phyloP scores from a whole-genome alignment of 1,140 invertebrate genomes.

The Solenopsis fugax region DNA sequence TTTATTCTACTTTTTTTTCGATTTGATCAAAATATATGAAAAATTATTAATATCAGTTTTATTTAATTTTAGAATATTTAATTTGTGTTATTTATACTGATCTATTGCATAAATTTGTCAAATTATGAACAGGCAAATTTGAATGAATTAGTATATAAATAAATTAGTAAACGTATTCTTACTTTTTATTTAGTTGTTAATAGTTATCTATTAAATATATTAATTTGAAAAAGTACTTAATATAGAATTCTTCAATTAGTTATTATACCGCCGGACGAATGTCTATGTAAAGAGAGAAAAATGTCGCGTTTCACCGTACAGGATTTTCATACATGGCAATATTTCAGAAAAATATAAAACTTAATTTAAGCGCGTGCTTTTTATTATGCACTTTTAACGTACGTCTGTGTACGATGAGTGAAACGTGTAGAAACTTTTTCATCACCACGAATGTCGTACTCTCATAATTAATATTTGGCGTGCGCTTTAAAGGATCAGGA shows the following conservation, averaged over 20 bases:
- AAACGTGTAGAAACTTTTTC: constrained; percentile 44
- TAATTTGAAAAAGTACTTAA: constrained; percentile 1
- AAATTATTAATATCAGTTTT: neutral
- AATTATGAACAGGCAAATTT: too few relatives aligned
- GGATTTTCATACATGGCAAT: constrained; percentile 43
- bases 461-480: constrained; percentile 59
- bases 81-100: neutral
- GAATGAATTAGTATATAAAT: neutral
- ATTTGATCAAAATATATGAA: neutral
- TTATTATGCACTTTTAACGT: constrained; percentile 61
- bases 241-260: neutral
- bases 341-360: constrained; percentile 55
- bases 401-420: neutral
- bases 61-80: neutral
- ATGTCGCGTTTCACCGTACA: neutral
- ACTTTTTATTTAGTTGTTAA: neutral
- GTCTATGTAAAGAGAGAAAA: constrained; percentile 23
- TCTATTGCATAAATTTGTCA: neutral
- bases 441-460: constrained; percentile 34
- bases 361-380: constrained; percentile 47
- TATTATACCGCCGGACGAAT: neutral
- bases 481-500: constrained; percentile 12
- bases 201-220: neutral
- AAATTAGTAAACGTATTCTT: neutral
- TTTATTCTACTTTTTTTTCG: neutral